These are phyloP conservation scores for Myrmecobius fasciatus DNA, from an alignment of 2,113 vertebrate genomes.

Conservation along the genomic window DNA sequence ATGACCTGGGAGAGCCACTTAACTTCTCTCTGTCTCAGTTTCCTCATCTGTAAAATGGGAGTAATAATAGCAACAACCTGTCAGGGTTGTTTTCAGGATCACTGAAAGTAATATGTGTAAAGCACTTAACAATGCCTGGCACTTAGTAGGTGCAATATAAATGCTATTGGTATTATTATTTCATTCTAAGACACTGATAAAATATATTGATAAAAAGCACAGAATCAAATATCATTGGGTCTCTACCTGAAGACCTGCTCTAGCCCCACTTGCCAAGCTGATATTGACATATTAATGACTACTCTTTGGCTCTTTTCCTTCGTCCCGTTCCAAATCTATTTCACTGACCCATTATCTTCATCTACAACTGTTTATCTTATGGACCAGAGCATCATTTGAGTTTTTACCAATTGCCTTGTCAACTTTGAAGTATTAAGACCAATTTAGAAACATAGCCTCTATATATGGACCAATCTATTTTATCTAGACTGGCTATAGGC, in stretches of 20 bases:
- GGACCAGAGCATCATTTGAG: not conserved
- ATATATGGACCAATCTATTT: not conserved
- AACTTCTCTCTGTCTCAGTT: not conserved
- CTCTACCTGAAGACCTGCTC: not conserved
- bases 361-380: not conserved
- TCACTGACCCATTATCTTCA: not conserved
- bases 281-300: not conserved
- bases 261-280: not conserved
- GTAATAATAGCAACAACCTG: not conserved
- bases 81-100: not conserved
- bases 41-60: not conserved
- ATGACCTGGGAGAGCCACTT: not conserved
- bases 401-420: not conserved
- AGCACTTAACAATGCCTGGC: not conserved
- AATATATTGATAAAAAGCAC: not conserved
- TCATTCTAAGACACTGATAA: not conserved
- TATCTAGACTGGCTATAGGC: not conserved
- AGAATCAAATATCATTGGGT: not conserved
- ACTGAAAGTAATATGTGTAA: not conserved
- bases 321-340: not conserved
- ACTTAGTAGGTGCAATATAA: not conserved
- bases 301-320: not conserved
- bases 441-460: not conserved
- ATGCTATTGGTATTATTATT: not conserved
- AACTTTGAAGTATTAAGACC: not conserved